Evolutionary conservation across 2,797 vertebrate species (phyloP), one percentile per base, ranked within the genome.

Genomic region (Lutjanus campechanus): DNA sequence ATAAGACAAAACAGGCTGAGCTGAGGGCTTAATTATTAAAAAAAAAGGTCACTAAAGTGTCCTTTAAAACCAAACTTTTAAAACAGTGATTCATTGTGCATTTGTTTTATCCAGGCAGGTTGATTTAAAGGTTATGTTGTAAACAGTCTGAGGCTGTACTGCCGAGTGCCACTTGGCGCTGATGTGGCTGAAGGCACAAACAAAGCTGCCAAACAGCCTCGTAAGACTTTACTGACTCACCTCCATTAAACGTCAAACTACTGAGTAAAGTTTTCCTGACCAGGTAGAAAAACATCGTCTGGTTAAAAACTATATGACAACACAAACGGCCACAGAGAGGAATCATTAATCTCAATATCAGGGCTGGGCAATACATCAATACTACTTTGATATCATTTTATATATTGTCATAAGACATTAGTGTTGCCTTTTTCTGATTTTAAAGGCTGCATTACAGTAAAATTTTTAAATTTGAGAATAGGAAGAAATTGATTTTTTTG

Each of bases 1-100:
- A 59, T 50, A 63, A 49, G 43, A 47, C 12, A 62, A 59, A 81
- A 62, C 41, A 63, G 55, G 63, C 19, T 19, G 62, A 73, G 77
- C 53, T n/a, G 49, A 71, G n/a, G 60, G 63, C 5, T 86, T 69
- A 78, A 76, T 85, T 22, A 81, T 78, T 72, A 62, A 40, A 71
- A 63, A 60, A 36, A 36, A 36, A 67, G 20, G 80, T 71, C 25
- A 8, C 25, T 19, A 43, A 25, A 43, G 36, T 55, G 8, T 11
- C 19, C 43, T 62, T 11, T 41, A 13, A 64, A 65, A 68, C 43
- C 0, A 69, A 65, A 65, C 51, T 5, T 29, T 44, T n/a, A 47
- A 46, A 36, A 53, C 47, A 22, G 19, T 1, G 29, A 71, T 63
- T 55, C 53, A 36, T 11, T 47, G 12, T 20, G 43, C 13, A 22